Conservation (phyloP, 2,797 vertebrate genomes). For the Bryconaethiops microstoma region DNA sequence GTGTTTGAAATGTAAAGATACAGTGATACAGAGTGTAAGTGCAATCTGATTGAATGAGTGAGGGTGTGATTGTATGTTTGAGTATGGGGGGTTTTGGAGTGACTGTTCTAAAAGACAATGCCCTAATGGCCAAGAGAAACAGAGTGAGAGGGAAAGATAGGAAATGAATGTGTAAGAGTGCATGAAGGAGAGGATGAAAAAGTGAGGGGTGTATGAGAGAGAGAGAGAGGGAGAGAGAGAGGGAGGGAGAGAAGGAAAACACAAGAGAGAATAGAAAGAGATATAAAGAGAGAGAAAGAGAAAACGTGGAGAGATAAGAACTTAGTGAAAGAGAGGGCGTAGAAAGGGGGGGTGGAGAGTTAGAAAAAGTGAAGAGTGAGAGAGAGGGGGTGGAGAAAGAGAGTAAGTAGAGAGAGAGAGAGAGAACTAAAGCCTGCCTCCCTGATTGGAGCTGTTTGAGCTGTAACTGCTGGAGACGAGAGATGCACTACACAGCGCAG, state of each 20-base stretch:
- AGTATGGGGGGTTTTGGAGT: conserved; percentile 5
- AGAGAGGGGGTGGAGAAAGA: conserved; percentile 2
- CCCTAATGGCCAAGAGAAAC: conserved; percentile 16
- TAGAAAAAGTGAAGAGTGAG: neutral
- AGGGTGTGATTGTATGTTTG: neutral
- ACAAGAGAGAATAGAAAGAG: neutral
- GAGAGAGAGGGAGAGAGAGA: neutral
- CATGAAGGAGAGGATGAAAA: conserved; percentile 16
- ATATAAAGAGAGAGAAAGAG: neutral
- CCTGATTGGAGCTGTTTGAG: conserved; percentile 45
- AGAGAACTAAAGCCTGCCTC: conserved; percentile 37
- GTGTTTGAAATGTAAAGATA: neutral
- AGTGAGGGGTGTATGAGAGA: neutral
- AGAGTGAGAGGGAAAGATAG: conserved; percentile 20
- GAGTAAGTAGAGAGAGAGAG: neutral
- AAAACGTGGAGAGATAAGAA: neutral
- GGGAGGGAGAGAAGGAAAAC: neutral
- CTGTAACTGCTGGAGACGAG: conserved; percentile 41
- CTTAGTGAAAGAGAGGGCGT: neutral
- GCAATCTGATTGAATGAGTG: conserved; percentile 3
- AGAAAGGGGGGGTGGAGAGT: neutral
- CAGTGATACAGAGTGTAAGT: conserved; percentile 15
- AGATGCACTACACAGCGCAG: conserved; percentile 33
- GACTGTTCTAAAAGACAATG: conserved; percentile 30
- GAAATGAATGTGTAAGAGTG: conserved; percentile 42